A percentile compares a stretch with the other conserved stretches of the same genome.
These are phyloP conservation scores for Sinocyclocheilus rhinocerous DNA, from an alignment of 2,113 vertebrate genomes.

Conservation along the genomic window DNA sequence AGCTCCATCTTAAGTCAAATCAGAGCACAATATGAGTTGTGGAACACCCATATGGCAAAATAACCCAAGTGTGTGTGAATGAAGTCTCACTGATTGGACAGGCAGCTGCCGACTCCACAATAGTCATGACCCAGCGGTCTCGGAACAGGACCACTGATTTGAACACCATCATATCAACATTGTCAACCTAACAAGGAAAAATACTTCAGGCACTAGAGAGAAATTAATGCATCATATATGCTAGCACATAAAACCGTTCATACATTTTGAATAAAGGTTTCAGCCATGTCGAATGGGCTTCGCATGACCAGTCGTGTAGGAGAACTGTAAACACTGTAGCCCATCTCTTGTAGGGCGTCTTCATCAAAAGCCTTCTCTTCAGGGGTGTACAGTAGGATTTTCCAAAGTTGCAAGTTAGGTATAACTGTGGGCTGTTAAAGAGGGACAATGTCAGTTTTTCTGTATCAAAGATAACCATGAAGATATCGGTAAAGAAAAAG, in stretches of 20 bases:
- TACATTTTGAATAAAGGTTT: not conserved
- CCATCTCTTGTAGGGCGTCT: not conserved
- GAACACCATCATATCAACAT: slow-evolving; percentile 75
- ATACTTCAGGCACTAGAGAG: not conserved
- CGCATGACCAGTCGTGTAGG: slow-evolving; percentile 15
- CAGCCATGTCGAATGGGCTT: not conserved
- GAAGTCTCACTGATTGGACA: slow-evolving; percentile 70
- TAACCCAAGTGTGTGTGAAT: not conserved
- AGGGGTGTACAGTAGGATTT: slow-evolving; percentile 16
- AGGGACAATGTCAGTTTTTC: not conserved
- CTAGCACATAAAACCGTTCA: too few species aligned
- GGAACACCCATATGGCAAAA: not conserved
- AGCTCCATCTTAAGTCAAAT: slow-evolving; percentile 71
- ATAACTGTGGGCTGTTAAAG: not conserved
- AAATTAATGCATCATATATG: not conserved
- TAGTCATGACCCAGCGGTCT: slow-evolving; percentile 55
- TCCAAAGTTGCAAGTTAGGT: slow-evolving; percentile 18
- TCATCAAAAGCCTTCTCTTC: slow-evolving; percentile 8
- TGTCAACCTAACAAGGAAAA: slow-evolving; percentile 65
- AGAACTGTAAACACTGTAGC: slow-evolving; percentile 3
- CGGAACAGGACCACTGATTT: slow-evolving; percentile 74
- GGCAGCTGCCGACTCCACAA: slow-evolving; percentile 65
- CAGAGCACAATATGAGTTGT: not conserved
- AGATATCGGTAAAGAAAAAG: too few species aligned
- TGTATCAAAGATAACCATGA: too few species aligned